A percentile compares a stretch with the other conserved stretches of the same genome.
These are phyloP conservation scores for Myotis lucifugus DNA, from an alignment of 2,113 vertebrate genomes.

Conservation along the genomic window DNA sequence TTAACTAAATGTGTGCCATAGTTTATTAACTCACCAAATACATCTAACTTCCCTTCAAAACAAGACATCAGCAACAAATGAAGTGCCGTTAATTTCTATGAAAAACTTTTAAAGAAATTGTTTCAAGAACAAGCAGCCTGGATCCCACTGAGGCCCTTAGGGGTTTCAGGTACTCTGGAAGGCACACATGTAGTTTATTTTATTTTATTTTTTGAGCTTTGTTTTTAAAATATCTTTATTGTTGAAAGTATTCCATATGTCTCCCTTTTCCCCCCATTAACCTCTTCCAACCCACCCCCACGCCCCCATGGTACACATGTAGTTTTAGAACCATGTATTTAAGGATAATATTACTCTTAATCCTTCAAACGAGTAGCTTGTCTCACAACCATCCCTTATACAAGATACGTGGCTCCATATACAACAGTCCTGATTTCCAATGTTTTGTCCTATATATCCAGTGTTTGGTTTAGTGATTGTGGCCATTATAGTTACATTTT, in stretches of 20 bases:
- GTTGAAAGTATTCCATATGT: no score
- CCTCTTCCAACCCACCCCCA: no score
- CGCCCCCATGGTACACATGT: no score
- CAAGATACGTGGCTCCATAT: background rate
- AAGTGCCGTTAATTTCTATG: background rate
- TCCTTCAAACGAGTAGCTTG: background rate
- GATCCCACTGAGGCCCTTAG: background rate
- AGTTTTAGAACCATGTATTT: background rate
- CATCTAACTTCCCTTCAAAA: constrained; percentile 79
- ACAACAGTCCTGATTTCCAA: background rate
- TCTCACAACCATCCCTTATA: background rate
- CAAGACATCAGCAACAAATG: constrained; percentile 66
- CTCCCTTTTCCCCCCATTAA: no score
- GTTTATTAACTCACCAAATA: constrained; percentile 80
- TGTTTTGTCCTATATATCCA: background rate
- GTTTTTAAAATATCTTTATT: no score
- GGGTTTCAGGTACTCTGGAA: background rate
- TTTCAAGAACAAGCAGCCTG: background rate
- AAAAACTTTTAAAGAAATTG: constrained; percentile 1
- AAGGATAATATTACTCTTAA: background rate
- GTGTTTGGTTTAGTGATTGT: background rate
- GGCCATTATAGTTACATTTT: background rate
- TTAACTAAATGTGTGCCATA: background rate
- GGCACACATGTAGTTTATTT: background rate
- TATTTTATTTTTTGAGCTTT: no score